Evolutionary conservation across 92 coral and sea anemone genomes (phyloP).

Genomic region (Zoanthus sansibaricus): DNA sequence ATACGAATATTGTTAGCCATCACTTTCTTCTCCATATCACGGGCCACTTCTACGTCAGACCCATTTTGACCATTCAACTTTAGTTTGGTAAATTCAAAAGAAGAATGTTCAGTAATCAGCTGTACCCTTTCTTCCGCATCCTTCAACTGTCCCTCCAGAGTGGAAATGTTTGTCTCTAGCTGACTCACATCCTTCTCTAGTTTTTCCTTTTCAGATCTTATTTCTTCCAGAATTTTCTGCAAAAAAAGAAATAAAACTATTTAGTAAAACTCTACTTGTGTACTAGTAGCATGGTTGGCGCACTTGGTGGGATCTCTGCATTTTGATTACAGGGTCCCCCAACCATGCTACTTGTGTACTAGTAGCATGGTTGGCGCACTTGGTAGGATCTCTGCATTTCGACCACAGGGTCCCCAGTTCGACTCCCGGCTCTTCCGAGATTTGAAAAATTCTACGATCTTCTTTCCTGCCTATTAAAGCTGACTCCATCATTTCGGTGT

Average conservation of each 20-base stretch:
- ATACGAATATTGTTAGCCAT: conserved; percentile 95
- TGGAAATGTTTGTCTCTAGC: conserved; percentile 64
- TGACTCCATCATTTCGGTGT: too few relatives aligned
- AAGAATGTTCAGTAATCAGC: conserved; percentile 84
- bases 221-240: conserved; percentile 73
- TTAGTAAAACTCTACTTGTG: too few relatives aligned
- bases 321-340: too few relatives aligned
- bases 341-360: too few relatives aligned
- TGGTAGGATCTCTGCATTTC: too few relatives aligned
- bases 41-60: conserved; percentile 71
- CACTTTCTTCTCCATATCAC: conserved; percentile 94
- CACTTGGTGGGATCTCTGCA: too few relatives aligned
- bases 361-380: too few relatives aligned
- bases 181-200: conserved; percentile 68
- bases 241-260: background rate
- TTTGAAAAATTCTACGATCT: too few relatives aligned
- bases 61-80: conserved; percentile 55
- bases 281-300: too few relatives aligned
- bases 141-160: conserved; percentile 74
- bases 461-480: too few relatives aligned
- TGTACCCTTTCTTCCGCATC: conserved; percentile 84
- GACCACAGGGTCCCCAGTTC: too few relatives aligned
- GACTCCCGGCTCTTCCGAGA: too few relatives aligned
- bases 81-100: conserved; percentile 66
- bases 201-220: conserved; percentile 75